These are phyloP conservation scores for Enoplosus armatus DNA, from an alignment of 2,797 vertebrate genomes.

Conservation along the genomic window DNA sequence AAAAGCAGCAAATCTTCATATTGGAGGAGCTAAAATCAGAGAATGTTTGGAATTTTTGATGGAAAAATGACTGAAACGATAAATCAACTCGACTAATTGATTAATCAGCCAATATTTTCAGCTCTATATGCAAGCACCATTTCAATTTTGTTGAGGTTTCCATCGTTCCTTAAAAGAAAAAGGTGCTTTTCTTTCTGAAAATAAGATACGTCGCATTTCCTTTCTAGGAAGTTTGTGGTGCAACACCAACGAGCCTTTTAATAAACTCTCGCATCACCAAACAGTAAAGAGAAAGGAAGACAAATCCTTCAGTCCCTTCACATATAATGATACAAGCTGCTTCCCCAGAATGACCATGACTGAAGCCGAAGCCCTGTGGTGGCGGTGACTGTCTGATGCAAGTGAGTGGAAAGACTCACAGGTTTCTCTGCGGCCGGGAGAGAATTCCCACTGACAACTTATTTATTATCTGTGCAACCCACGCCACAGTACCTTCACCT, in stretches of 20 bases:
- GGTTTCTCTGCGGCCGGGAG: constrained; percentile 38
- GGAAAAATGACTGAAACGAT: neutral
- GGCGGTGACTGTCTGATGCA: constrained; percentile 58
- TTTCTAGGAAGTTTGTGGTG: neutral
- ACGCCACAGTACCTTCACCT: constrained; percentile 46
- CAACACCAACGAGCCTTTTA: neutral
- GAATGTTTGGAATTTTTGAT: neutral
- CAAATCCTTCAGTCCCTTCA: neutral
- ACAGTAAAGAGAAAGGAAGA: neutral
- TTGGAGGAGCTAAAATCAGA: neutral
- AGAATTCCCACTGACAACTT: constrained; percentile 40
- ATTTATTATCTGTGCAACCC: constrained; percentile 35
- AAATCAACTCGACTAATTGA: neutral
- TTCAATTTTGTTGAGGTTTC: neutral
- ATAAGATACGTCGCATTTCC: neutral
- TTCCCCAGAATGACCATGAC: constrained; percentile 36
- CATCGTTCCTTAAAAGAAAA: neutral
- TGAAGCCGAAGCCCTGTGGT: constrained; percentile 29
- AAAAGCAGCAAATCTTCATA: neutral
- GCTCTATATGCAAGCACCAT: neutral
- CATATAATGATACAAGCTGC: neutral
- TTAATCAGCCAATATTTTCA: too few species aligned
- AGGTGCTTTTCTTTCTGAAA: neutral
- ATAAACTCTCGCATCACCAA: neutral
- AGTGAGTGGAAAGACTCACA: constrained; percentile 49